Conservation (phyloP, 2,113 vertebrate genomes). For the Hippocampus abdominalis region DNA sequence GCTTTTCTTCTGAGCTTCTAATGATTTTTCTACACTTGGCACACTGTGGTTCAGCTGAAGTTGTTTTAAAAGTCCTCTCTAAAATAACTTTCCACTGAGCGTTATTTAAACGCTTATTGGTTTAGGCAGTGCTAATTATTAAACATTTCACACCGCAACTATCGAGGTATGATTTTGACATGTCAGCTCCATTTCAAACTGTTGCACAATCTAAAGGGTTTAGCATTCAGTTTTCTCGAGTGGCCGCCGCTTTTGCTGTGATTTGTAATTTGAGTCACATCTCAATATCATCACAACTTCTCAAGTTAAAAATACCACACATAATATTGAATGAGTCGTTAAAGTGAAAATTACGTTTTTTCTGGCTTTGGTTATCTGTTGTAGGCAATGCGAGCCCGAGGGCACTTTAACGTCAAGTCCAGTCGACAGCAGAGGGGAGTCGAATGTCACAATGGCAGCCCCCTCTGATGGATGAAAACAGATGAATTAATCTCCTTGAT, state of each 20-base stretch:
- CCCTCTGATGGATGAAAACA: no score
- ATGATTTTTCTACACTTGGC: no score
- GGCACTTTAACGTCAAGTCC: no score
- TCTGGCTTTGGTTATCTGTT: no score
- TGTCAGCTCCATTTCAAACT: neutral
- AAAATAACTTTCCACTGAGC: constrained; percentile 22
- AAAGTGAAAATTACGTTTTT: neutral
- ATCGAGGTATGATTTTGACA: neutral
- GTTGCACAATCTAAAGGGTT: neutral
- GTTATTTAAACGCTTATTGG: constrained; percentile 49
- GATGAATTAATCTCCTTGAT: no score
- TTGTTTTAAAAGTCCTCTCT: no score
- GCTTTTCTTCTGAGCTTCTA: no score
- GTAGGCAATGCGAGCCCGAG: no score
- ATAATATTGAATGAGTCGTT: no score
- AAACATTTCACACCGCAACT: constrained; percentile 1
- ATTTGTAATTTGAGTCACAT: neutral
- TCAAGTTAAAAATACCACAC: neutral
- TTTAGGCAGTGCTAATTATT: constrained; percentile 29
- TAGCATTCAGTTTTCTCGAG: neutral
- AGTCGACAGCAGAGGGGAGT: no score
- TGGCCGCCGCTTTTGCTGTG: neutral
- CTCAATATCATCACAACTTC: neutral
- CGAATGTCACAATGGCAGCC: no score
- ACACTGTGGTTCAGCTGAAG: no score